Evolutionary conservation across 30 jellyfish, hydroid and myxozoan species (phyloP), one percentile per base, ranked within the genome.

Genomic region (Hydractinia symbiolongicarpus): DNA sequence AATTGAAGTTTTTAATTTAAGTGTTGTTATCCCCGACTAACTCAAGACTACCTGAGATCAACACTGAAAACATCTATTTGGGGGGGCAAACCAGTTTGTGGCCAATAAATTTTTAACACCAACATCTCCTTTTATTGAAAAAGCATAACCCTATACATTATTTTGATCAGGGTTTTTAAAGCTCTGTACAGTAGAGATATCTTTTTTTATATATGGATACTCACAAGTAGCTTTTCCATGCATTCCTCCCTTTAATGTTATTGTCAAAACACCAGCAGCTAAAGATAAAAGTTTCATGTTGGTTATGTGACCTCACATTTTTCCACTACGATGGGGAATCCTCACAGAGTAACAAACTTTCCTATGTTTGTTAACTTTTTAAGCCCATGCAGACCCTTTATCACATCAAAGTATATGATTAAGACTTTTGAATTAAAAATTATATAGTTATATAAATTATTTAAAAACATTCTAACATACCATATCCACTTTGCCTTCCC

Each of bases 401-500:
- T 6, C 19, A 64, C 19, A 51, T 64, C 17, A 64, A 13, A 64
- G 9, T 7, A 4, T 64, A 64, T 64, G 9, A 64, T 64, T 13
- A 7, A 64, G 51, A 72, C 62, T 30, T 49, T 52, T 7, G 53
- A 5, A 49, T 72, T 17, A 53, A 30, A 30, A 40, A 11, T 15
- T 60, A 60, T 13, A 0, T 16, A 60, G 17, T 60, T 60, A n/a
- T 13, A 0, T 2, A 13, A 60, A 16, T 16, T 60, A 13, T 60
- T 14, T 60, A 60, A 2, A 60, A 60, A 30, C 44, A 30, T 2
- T 30, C 44, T n/a, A 5, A 6, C 96, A 53, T 73, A 93, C 98
- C 95, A 78, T 93, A 93, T 81, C 98, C 98, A 15, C 95, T 62
- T 66, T 85, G 90, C 50, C 98, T 84, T 44, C 98, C 98, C 66